Conservation (phyloP, 92 coral and sea anemone genomes). For the Plumapathes pennacea region DNA sequence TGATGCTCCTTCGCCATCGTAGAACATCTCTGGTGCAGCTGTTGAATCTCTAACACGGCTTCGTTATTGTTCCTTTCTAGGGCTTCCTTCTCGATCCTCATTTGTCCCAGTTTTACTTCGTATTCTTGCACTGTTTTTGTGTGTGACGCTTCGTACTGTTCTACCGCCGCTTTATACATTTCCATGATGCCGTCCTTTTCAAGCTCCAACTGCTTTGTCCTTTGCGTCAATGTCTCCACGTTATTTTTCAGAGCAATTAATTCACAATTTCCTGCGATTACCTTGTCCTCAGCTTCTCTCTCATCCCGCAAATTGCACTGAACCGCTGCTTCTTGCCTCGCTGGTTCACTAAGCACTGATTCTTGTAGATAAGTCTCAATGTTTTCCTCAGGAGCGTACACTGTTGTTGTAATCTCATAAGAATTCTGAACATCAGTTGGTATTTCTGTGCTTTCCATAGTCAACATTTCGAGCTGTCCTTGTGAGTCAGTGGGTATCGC, state of each 20-base stretch:
- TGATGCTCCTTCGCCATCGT: constrained; percentile 40
- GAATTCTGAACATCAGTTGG: neutral
- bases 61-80: constrained; percentile 58
- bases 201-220: constrained; percentile 12
- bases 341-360: too few species aligned
- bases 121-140: constrained; percentile 61
- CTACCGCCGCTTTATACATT: constrained; percentile 49
- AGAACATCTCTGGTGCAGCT: constrained; percentile 26
- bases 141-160: constrained; percentile 47
- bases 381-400: neutral
- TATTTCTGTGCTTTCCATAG: neutral
- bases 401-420: neutral
- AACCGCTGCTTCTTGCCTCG: too few species aligned
- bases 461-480: neutral
- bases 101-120: constrained; percentile 46
- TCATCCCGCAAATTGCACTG: too few species aligned
- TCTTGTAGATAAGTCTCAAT: constrained; percentile 2
- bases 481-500: neutral
- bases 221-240: constrained; percentile 11
- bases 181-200: constrained; percentile 56
- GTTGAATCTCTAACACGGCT: constrained; percentile 25
- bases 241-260: too few species aligned
- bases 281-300: too few species aligned
- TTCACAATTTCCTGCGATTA: too few species aligned
- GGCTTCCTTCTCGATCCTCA: constrained; percentile 37